Base-by-base conservation (phyloP, 2,797 vertebrate species). In the Vultur gryphus region DNA sequence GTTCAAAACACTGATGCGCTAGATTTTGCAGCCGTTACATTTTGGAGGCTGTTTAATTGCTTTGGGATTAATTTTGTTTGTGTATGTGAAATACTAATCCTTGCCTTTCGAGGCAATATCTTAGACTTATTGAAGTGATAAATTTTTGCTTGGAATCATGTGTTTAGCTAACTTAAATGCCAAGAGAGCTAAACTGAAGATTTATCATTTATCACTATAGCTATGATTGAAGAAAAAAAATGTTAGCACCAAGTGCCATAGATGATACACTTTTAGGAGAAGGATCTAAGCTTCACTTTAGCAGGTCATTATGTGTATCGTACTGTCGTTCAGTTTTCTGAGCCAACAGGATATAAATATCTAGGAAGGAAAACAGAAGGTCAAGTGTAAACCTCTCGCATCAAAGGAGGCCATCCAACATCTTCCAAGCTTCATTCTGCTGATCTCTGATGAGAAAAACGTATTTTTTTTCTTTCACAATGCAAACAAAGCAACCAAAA, bases 361-460 rank as follows among this genome's bases (percentile, higher is more conserved):
- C 69, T 62, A 64, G 66, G 80, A 84, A 93, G 77, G 66, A 93
- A 95, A 91, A 52, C 2, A 83, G 83, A 70, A 95, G 84, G 93
- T 95, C 71, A 65, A 44, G 61, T 84, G 69, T 67, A 95, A 93
- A 84, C 25, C 48, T 81, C 83, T 90, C 54, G 2, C 44, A 78
- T 91, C 49, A 75, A 75, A 91, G 62, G 87, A 76, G 59, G n/a
- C 71, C 35, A 26, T n/a, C 41, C 44, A 51, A 80, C 84, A 67
- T 66, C 86, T 93, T 76, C 84, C 82, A 79, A 0, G 75, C 43
- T 82, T 89, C 84, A 4, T 65, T 87, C 39, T 39, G 46, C 69
- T 66, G 2, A 39, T 31, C 59, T 80, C 76, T 6, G 11, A 28
- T n/a, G 46, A 73, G 69, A 70, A 77, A 84, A 95, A 55, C 4